Evolutionary conservation across 92 coral and sea anemone species (phyloP), one percentile per base, ranked within the genome.

Genomic region (Epizoanthus stellaris): DNA sequence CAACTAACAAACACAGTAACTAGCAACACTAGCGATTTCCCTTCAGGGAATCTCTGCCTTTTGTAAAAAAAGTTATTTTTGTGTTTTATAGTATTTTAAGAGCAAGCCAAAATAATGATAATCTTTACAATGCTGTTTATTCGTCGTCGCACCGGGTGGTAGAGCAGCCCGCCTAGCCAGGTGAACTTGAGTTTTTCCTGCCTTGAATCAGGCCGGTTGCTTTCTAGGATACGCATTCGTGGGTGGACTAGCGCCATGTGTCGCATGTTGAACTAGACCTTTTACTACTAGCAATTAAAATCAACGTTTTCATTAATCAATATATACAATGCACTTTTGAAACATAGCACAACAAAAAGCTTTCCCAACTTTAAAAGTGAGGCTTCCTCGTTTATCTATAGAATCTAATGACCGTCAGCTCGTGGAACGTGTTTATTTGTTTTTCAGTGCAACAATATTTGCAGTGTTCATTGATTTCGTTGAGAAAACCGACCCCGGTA

Each of bases 61-160:
- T 40, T 34, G 73, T 7, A 39, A 39, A 68, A 65, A 68, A 68
- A 15, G 42, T 40, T 34, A 38, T 40, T 68, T 68, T 17, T 68
- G 49, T 68, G 23, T 68, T 68, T 38, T 38, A 68, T 25, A 15
- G 73, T 68, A 68, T 38, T 68, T 68, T 68, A 34, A 68, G 73
- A 16, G 16, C 2, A 68, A 68, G 49, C 52, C 73, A 68, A 36
- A 68, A 68, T 25, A 68, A 68, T 38, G 17, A 68, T 38, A 34
- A 0, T 4, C 6, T 38, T 40, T 25, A 38, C 73, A 68, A 68
- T 68, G 21, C 0, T 68, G 23, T 68, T 68, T 68, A 68, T 68
- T 68, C 73, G 52, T 1, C 42, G 42, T 68, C 73, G 49, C 73
- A 6, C 39, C 73, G 21, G 73, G 73, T 3, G 69, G 69, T 66